Evolutionary conservation across 2,113 vertebrate species (phyloP).

Genomic region (Synodontis membranacea): DNA sequence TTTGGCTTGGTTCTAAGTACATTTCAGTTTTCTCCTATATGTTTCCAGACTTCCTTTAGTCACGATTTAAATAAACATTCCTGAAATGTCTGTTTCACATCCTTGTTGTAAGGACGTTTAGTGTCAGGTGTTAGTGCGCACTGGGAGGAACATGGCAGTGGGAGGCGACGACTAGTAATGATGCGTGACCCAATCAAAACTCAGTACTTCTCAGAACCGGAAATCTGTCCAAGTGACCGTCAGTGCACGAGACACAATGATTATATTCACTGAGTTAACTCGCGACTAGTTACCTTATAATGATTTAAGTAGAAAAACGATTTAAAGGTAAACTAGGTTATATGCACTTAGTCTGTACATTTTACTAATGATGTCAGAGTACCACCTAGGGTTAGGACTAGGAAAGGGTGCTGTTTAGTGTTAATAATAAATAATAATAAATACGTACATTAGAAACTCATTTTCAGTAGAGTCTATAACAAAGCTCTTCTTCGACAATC

Average conservation of each 20-base stretch:
- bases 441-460: background rate
- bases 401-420: background rate
- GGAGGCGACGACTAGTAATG: constrained; percentile 64
- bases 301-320: background rate
- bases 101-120: constrained; percentile 52
- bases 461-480: background rate
- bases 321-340: background rate
- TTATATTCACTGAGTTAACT: constrained; percentile 68
- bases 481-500: background rate
- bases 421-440: background rate
- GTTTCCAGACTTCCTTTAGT: constrained; percentile 3
- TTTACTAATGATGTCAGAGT: background rate
- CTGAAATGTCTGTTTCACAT: constrained; percentile 67
- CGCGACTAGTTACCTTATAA: constrained; percentile 24
- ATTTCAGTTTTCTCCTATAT: background rate
- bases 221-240: constrained; percentile 65
- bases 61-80: constrained; percentile 16
- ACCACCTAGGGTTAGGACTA: background rate
- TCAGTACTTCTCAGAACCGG: constrained; percentile 65
- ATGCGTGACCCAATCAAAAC: constrained; percentile 67
- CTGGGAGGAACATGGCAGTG: constrained; percentile 49
- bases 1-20: background rate
- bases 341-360: too few species aligned
- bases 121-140: constrained; percentile 50
- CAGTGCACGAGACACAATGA: constrained; percentile 64